A percentile compares a stretch with the other conserved stretches of the same genome.
phyloP scores from a whole-genome alignment of 2,113 vertebrate genomes.

The Brachyhypopomus occidentalis region DNA sequence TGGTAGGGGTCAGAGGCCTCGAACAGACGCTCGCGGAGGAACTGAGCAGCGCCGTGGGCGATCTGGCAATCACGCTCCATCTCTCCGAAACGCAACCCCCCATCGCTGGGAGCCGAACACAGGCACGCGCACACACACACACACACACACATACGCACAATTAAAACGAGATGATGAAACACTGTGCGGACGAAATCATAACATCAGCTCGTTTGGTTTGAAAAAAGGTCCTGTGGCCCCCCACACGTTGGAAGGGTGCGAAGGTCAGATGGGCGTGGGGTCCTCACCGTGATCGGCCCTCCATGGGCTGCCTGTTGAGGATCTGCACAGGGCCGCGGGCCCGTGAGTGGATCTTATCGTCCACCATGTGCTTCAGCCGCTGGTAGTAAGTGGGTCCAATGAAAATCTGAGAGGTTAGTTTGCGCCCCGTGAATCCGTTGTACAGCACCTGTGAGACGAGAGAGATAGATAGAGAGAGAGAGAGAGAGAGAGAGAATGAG shows the following conservation, averaged over 20 bases:
- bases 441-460: slow-evolving; percentile 86
- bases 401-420: slow-evolving; percentile 98
- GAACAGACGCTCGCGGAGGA: slow-evolving; percentile 91
- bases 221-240: no score
- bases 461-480: background rate
- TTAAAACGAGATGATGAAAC: background rate
- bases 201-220: background rate
- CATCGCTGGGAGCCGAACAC: slow-evolving; percentile 76
- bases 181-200: background rate
- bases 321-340: slow-evolving; percentile 98
- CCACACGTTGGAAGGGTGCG: background rate
- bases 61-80: slow-evolving; percentile 99
- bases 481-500: no score
- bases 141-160: background rate
- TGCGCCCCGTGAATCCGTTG: slow-evolving; percentile 96
- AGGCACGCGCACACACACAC: background rate
- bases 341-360: slow-evolving; percentile 98
- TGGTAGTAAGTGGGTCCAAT: slow-evolving; percentile 97
- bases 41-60: slow-evolving; percentile 96
- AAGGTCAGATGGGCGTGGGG: background rate
- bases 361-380: slow-evolving; percentile 97
- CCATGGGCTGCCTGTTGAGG: slow-evolving; percentile 97
- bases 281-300: slow-evolving; percentile 93
- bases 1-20: slow-evolving; percentile 98
- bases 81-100: slow-evolving; percentile 95